These are phyloP conservation scores for Symphodus melops DNA, from an alignment of 2,113 vertebrate species.

Conservation along the genomic window DNA sequence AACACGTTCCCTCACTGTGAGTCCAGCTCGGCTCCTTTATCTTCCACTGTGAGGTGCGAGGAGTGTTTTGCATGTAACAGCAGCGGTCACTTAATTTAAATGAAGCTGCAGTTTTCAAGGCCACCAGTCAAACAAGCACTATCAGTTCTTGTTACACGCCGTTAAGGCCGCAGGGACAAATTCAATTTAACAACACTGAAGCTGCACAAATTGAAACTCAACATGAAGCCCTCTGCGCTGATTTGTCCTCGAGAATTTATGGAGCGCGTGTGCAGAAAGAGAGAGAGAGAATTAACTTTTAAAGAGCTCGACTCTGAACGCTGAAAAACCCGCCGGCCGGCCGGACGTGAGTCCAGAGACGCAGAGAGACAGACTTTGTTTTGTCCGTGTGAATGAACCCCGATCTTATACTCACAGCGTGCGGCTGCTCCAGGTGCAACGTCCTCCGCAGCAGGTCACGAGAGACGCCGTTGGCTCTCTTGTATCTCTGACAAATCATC, in stretches of 20 bases:
- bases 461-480: constrained; percentile 68
- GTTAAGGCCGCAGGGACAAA: neutral
- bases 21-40: neutral
- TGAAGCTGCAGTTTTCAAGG: constrained; percentile 6
- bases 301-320: neutral
- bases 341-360: neutral
- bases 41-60: neutral
- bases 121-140: constrained; percentile 2
- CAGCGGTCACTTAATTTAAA: constrained; percentile 19
- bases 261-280: neutral
- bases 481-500: constrained; percentile 80
- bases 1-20: neutral
- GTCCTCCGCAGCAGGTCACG: constrained; percentile 76
- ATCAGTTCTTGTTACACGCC: constrained; percentile 9
- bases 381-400: rapidly evolving
- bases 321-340: neutral
- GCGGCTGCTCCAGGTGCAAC: constrained; percentile 62
- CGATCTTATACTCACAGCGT: constrained; percentile 65
- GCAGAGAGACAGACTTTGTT: neutral
- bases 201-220: constrained; percentile 19
- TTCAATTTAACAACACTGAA: neutral
- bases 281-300: neutral
- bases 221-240: constrained; percentile 3
- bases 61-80: constrained; percentile 32
- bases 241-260: constrained; percentile 8